These are phyloP conservation scores for Craseonycteris thonglongyai DNA, from an alignment of 2,113 vertebrate species.

Conservation along the genomic window DNA sequence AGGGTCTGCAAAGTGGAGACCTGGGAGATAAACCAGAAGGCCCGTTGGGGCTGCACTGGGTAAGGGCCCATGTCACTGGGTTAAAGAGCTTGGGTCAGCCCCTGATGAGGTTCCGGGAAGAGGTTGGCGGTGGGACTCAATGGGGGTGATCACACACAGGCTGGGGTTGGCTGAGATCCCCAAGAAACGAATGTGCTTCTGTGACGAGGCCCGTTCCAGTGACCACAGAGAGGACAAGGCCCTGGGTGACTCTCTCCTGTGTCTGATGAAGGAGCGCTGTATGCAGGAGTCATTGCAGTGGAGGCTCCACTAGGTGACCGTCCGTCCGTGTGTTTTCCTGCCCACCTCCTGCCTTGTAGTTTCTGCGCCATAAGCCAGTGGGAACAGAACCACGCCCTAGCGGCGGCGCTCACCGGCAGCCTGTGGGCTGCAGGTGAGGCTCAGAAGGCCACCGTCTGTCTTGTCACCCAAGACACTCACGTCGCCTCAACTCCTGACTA, in stretches of 20 bases:
- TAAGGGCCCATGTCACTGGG: not conserved
- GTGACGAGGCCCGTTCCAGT: not conserved
- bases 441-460: conserved; percentile 76
- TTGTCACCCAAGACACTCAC: conserved; percentile 70
- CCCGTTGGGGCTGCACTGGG: not conserved
- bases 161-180: not conserved
- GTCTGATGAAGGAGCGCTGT: not conserved
- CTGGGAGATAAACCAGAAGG: not conserved
- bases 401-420: conserved; percentile 72
- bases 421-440: conserved; percentile 88
- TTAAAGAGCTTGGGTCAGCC: not conserved
- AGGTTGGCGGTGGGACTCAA: not conserved
- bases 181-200: not conserved
- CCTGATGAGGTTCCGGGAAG: not conserved
- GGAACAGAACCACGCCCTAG: conserved; percentile 81
- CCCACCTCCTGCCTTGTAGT: conserved; percentile 58
- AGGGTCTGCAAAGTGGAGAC: not conserved
- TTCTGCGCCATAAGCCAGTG: conserved; percentile 64
- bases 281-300: not conserved
- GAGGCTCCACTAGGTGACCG: not conserved
- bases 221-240: not conserved
- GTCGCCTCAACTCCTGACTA: conserved; percentile 60
- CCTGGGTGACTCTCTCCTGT: accelerated
- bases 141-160: not conserved
- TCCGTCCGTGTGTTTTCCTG: accelerated